These are phyloP conservation scores for Ectemnius lituratus DNA, from an alignment of 2,888 invertebrate species.

Conservation along the genomic window DNA sequence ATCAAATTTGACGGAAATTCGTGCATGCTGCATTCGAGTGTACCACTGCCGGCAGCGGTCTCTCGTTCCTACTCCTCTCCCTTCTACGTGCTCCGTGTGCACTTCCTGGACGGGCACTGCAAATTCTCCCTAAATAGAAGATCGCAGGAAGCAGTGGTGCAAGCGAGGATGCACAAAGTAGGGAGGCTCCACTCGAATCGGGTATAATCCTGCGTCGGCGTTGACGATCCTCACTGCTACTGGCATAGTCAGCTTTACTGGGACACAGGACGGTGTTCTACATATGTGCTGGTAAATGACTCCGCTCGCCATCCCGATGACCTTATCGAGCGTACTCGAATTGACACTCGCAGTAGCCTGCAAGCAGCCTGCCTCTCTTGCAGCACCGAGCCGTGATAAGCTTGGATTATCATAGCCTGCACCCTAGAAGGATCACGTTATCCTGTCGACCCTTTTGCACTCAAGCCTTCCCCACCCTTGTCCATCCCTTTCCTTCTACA, in stretches of 20 bases:
- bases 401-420: slow-evolving; percentile 52
- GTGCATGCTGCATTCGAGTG: not conserved
- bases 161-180: not conserved
- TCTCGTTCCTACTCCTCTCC: no score
- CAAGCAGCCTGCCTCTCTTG: slow-evolving; percentile 29
- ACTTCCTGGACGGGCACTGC: not conserved
- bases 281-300: slow-evolving; percentile 44
- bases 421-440: slow-evolving; percentile 7
- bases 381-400: slow-evolving; percentile 52
- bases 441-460: not conserved
- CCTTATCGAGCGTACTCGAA: slow-evolving; percentile 64
- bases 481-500: no score
- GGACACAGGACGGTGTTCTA: not conserved
- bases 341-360: slow-evolving; percentile 55
- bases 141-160: not conserved
- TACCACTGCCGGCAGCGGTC: no score
- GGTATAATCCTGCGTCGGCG: not conserved
- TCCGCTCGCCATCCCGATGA: slow-evolving; percentile 50
- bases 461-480: no score
- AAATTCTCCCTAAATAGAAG: slow-evolving; percentile 2
- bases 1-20: slow-evolving; percentile 37
- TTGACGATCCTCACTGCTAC: not conserved
- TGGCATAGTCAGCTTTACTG: not conserved
- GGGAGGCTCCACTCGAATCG: not conserved
- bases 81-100: not conserved